Percentiles rank a stretch among this genome's conserved stretches.
phyloP scores from a whole-genome alignment of 2,797 vertebrate species.

The Dromococcyx pavoninus region DNA sequence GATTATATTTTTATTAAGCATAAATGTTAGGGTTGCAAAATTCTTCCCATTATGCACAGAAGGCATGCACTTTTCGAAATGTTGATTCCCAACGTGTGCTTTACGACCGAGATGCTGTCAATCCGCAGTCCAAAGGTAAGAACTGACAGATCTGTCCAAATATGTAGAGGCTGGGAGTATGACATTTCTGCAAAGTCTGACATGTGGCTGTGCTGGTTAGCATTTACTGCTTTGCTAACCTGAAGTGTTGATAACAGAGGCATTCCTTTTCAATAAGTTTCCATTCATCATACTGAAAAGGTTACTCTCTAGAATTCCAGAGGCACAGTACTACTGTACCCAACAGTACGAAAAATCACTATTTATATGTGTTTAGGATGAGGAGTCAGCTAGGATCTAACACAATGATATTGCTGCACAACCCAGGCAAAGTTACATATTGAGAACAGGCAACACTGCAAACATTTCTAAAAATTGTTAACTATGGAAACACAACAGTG shows the following conservation, averaged over 20 bases:
- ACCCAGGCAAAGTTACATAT: background rate
- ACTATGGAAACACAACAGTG: background rate
- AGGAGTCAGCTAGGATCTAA: background rate
- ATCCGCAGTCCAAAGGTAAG: background rate
- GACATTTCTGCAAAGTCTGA: conserved; percentile 48
- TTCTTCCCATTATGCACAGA: background rate
- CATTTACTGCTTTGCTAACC: conserved; percentile 7
- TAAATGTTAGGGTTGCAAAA: background rate
- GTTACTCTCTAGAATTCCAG: conserved; percentile 16
- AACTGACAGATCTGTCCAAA: conserved; percentile 52
- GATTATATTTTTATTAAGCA: background rate
- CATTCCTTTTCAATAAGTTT: conserved; percentile 46
- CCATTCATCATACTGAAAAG: conserved; percentile 45
- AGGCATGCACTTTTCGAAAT: background rate
- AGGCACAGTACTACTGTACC: background rate
- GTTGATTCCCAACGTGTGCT: background rate
- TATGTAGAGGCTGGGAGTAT: background rate
- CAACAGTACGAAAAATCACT: background rate
- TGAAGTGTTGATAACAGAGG: conserved; percentile 16
- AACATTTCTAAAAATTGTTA: background rate
- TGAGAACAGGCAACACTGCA: background rate
- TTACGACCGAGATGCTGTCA: background rate
- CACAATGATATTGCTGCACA: background rate
- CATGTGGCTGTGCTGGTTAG: background rate
- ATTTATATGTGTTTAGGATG: background rate